Percentiles rank a stretch among this genome's conserved stretches.
Evolutionary conservation across 37 sponge, comb jelly and placozoan species (phyloP).

Genomic region (Halichondria panicea): DNA sequence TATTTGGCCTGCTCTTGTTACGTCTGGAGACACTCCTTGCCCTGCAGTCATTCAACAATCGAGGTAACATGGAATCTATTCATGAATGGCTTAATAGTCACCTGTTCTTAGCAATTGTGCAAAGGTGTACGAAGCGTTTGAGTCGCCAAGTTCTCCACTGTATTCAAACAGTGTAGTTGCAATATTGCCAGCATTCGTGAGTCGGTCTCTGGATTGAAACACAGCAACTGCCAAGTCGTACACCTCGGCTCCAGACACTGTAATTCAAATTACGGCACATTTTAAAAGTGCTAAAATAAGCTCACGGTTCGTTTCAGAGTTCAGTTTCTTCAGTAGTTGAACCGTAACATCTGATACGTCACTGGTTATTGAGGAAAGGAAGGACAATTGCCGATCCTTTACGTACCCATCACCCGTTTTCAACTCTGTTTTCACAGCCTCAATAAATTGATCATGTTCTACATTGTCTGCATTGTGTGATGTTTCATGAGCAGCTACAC

Average conservation of each 20-base stretch:
- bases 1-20: slow-evolving; percentile 45
- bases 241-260: slow-evolving; percentile 48
- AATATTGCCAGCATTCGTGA: slow-evolving; percentile 10
- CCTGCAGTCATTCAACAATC: slow-evolving; percentile 23
- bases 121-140: slow-evolving; percentile 65
- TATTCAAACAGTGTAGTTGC: slow-evolving; percentile 63
- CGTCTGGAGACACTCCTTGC: slow-evolving; percentile 53
- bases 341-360: slow-evolving; percentile 34
- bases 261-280: no score
- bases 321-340: slow-evolving; percentile 29
- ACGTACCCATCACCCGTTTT: no score
- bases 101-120: slow-evolving; percentile 84
- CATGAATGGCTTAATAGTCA: background rate
- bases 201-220: slow-evolving; percentile 23
- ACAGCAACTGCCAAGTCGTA: slow-evolving; percentile 48
- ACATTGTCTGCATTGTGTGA: no score
- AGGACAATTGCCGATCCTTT: slow-evolving; percentile 33
- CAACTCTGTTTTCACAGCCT: no score
- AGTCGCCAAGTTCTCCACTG: slow-evolving; percentile 61
- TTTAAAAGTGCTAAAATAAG: no score
- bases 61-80: background rate
- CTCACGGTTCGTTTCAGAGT: slow-evolving; percentile 41
- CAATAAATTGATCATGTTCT: no score
- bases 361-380: slow-evolving; percentile 9
- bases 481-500: no score